phyloP scores from a whole-genome alignment of 1,140 invertebrate species.

The Dinoponera quadriceps region DNA sequence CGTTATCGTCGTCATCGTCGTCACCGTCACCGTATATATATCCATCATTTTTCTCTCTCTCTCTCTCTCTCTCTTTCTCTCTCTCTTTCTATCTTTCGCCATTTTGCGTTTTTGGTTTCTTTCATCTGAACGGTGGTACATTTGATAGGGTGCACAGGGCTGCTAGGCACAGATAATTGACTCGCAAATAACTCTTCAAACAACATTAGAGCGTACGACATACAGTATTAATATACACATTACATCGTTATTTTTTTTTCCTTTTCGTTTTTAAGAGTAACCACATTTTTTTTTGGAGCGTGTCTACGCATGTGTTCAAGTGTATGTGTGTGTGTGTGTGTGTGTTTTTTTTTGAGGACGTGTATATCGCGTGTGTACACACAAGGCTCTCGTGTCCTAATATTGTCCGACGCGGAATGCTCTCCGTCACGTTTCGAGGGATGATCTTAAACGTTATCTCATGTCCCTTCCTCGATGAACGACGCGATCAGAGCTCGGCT shows the following conservation, averaged over 20 bases:
- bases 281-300: conserved; percentile 73
- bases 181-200: conserved; percentile 86
- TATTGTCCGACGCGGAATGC: conserved; percentile 23
- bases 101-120: conserved; percentile 80
- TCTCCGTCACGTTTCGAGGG: conserved; percentile 7
- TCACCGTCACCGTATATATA: conserved; percentile 42
- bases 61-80: conserved; percentile 74
- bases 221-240: conserved; percentile 85
- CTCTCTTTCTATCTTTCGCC: conserved; percentile 63
- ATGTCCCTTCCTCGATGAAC: background rate
- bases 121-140: conserved; percentile 85
- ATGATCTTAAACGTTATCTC: background rate
- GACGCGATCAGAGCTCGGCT: background rate
- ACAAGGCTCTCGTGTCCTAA: conserved; percentile 35
- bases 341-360: conserved; percentile 9
- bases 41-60: conserved; percentile 62
- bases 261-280: conserved; percentile 73
- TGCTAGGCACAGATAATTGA: conserved; percentile 87
- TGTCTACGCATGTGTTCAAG: conserved; percentile 50
- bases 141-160: conserved; percentile 86
- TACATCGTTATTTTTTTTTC: conserved; percentile 76
- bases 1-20: conserved; percentile 34
- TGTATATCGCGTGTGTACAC: conserved; percentile 1
- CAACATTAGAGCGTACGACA: conserved; percentile 86
- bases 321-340: conserved; percentile 63